These are phyloP conservation scores for Benthosema pterotum DNA, from an alignment of 2,797 vertebrate genomes.

Conservation along the genomic window DNA sequence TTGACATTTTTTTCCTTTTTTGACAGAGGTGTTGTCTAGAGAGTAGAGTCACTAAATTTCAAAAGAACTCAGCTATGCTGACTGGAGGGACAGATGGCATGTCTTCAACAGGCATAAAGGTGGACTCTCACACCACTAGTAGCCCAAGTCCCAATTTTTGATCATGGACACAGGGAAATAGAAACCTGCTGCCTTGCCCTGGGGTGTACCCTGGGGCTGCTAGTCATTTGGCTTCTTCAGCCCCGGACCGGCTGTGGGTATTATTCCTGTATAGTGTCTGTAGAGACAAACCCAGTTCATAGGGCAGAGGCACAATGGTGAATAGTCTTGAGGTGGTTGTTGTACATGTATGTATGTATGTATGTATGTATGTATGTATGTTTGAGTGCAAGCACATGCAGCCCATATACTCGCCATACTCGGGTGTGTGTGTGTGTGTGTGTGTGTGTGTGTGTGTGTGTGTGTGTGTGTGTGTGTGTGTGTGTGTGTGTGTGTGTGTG, in stretches of 20 bases:
- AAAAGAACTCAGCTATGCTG: background rate
- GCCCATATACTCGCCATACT: background rate
- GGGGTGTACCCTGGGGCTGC: no score
- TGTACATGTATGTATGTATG: background rate
- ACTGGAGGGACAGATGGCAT: no score
- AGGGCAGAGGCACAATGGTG: background rate
- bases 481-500: slow-evolving; percentile 13
- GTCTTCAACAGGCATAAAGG: no score
- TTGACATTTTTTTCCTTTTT: slow-evolving; percentile 65
- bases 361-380: background rate
- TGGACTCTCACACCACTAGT: no score
- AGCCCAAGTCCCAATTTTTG: no score
- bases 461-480: background rate
- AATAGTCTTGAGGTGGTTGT: background rate
- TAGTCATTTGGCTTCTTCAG: no score
- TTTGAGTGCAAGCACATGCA: background rate
- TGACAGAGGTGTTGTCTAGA: slow-evolving; percentile 21
- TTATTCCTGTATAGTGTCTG: background rate
- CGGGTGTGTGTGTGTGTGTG: background rate
- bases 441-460: background rate
- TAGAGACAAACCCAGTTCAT: background rate
- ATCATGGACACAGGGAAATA: no score
- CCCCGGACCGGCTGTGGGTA: no score
- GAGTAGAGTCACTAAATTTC: slow-evolving; percentile 16
- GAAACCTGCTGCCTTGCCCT: no score